A percentile compares a stretch with the other conserved stretches of the same genome.
Evolutionary conservation across 1,140 invertebrate species (phyloP).

Genomic region (Macrosteles quadrilineatus): DNA sequence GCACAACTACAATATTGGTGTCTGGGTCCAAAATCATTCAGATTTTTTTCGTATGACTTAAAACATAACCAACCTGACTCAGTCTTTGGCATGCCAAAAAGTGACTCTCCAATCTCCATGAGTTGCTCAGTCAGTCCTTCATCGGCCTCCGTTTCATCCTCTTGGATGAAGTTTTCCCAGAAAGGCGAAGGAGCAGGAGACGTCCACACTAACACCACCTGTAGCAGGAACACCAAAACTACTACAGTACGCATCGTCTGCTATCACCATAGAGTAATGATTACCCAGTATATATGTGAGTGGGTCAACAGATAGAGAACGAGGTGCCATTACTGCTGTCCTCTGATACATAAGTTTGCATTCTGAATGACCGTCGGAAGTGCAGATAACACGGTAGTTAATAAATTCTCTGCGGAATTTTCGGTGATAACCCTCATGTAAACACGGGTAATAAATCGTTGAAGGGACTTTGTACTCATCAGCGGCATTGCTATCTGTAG

Average conservation of each 20-base stretch:
- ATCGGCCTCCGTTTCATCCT: not conserved
- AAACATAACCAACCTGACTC: no score
- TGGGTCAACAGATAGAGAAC: conserved; percentile 13
- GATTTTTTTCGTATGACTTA: no score
- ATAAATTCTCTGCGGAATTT: not conserved
- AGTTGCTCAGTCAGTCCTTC: conserved; percentile 9
- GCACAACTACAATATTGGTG: no score
- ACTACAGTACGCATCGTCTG: not conserved
- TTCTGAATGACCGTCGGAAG: conserved; percentile 1
- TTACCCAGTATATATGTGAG: conserved; percentile 11
- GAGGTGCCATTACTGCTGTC: conserved; percentile 16
- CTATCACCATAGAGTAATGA: not conserved
- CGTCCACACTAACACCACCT: not conserved
- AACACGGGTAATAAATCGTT: no score
- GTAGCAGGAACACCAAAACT: not conserved
- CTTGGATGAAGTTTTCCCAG: conserved; percentile 7
- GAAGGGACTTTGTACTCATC: no score
- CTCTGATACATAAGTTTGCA: conserved; percentile 15
- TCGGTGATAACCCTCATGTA: not conserved
- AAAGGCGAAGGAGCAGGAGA: not conserved
- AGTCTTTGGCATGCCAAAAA: not conserved
- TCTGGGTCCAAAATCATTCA: no score
- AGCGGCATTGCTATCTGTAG: no score
- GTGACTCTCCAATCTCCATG: conserved; percentile 15
- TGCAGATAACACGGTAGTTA: not conserved